Evolutionary conservation across 2,888 invertebrate genomes (phyloP).

Genomic region (Parnassius smintheus): DNA sequence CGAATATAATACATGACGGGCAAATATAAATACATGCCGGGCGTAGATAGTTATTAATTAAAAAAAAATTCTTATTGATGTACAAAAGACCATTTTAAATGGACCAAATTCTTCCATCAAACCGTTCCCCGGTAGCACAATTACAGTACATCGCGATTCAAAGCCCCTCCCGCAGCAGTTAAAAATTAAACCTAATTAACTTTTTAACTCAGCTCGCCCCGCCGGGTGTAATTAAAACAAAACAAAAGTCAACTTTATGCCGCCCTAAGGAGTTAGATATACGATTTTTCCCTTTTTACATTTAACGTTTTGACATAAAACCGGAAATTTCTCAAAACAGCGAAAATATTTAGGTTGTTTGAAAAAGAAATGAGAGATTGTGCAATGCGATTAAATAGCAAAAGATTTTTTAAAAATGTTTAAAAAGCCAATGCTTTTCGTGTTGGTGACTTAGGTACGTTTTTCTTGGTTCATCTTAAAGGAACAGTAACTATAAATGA

Average conservation of each 20-base stretch:
- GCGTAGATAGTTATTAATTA: too few relatives aligned
- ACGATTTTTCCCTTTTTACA: constrained; percentile 41
- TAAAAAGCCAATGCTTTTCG: too few relatives aligned
- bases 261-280: constrained; percentile 58
- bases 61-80: too few relatives aligned
- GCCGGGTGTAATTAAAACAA: constrained; percentile 67
- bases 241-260: constrained; percentile 69
- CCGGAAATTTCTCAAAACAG: constrained; percentile 6
- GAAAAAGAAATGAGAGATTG: background rate
- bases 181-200: constrained; percentile 74
- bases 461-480: too few relatives aligned
- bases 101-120: constrained; percentile 26
- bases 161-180: constrained; percentile 49
- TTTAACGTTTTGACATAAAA: constrained; percentile 27
- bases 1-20: too few relatives aligned
- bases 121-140: constrained; percentile 10
- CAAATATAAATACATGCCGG: too few relatives aligned
- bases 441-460: too few relatives aligned
- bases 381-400: too few relatives aligned
- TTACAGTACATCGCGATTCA: constrained; percentile 43
- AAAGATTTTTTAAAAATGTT: too few relatives aligned
- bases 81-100: too few relatives aligned
- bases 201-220: constrained; percentile 60
- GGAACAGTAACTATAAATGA: too few relatives aligned
- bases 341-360: background rate